These are phyloP conservation scores for Ornithorhynchus anatinus DNA, from an alignment of 2,113 vertebrate genomes.

Conservation along the genomic window DNA sequence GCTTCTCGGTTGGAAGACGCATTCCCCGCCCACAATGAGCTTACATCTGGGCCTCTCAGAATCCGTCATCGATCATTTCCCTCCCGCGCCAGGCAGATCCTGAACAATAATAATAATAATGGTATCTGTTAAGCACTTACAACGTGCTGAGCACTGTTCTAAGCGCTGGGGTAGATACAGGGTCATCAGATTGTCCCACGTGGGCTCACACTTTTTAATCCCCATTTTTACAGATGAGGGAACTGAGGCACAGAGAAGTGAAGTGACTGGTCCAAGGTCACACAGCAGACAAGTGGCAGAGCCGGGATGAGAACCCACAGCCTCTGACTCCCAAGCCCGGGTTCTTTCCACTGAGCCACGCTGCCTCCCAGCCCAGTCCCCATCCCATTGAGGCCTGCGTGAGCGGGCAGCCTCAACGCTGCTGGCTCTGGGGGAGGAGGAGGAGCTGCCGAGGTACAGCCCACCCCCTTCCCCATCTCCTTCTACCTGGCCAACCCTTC, in stretches of 20 bases:
- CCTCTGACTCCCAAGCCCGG: background rate
- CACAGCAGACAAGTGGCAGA: background rate
- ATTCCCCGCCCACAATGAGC: too few relatives aligned
- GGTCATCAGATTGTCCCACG: too few relatives aligned
- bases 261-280: background rate
- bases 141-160: too few relatives aligned
- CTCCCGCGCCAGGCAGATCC: background rate
- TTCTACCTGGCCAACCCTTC: too few relatives aligned
- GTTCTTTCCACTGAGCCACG: background rate
- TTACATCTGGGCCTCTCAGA: background rate
- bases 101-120: background rate
- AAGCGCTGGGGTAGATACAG: too few relatives aligned
- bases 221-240: background rate
- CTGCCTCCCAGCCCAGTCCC: background rate
- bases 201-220: too few relatives aligned
- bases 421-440: background rate
- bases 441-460: background rate
- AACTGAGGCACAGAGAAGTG: background rate
- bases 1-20: too few relatives aligned
- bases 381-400: background rate
- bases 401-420: background rate
- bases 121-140: too few relatives aligned
- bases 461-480: background rate
- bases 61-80: background rate
- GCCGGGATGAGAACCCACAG: background rate